Percentiles rank a stretch among this genome's conserved stretches.
These are phyloP conservation scores for cat (Felis catus) DNA, from an alignment of 2,113 vertebrate genomes.

Conservation along the genomic window DNA sequence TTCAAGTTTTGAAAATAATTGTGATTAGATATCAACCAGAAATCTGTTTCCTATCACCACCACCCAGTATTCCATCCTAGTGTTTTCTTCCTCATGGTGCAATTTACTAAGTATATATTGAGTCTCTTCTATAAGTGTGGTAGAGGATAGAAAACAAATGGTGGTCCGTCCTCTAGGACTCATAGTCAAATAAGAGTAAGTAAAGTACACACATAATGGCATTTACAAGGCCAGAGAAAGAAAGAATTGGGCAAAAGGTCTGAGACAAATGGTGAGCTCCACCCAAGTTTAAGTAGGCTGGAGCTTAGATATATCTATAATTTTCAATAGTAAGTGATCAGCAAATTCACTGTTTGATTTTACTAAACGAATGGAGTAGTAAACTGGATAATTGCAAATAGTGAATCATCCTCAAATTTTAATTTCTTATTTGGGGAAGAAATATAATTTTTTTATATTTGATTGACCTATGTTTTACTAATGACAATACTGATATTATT, in stretches of 20 bases:
- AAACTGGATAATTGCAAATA: not conserved
- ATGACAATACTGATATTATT: not conserved
- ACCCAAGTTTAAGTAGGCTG: not conserved
- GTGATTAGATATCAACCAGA: not conserved
- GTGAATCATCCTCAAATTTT: not conserved
- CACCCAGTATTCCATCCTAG: not conserved
- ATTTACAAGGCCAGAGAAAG: not conserved
- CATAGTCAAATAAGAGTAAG: not conserved
- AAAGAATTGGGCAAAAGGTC: not conserved
- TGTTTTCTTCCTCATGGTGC: not conserved
- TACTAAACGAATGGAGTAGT: not conserved
- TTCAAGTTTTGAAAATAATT: conserved; percentile 10
- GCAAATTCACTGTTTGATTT: not conserved
- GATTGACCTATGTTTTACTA: not conserved
- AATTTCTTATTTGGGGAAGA: conserved; percentile 11
- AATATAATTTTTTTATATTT: not conserved
- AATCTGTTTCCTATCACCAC: not conserved
- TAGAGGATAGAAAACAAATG: not conserved
- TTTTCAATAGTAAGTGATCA: not conserved
- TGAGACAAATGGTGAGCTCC: not conserved
- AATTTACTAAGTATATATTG: not conserved
- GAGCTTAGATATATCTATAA: not conserved
- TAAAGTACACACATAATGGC: not conserved
- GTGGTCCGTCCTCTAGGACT: not conserved
- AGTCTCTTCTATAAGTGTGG: not conserved